Percentiles rank a stretch among this genome's conserved stretches.
Conservation (phyloP, 2,797 vertebrate species). For the Tauraco hartlaubi region DNA sequence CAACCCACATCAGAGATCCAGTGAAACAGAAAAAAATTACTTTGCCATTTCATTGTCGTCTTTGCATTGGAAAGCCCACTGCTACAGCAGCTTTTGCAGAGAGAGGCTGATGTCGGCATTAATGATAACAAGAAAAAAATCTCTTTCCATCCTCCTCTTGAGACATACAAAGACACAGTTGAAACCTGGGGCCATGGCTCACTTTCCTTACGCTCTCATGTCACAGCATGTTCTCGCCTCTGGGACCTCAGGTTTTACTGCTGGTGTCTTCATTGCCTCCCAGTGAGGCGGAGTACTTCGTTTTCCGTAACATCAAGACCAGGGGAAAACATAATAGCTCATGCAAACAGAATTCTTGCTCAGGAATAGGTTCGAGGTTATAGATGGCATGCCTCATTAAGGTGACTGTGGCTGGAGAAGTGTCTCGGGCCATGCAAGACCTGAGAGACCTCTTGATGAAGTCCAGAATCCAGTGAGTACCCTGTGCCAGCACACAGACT, state of each 20-base stretch:
- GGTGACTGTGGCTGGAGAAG: not conserved
- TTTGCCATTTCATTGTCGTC: not conserved
- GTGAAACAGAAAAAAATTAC: not conserved
- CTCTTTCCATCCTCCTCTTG: not conserved
- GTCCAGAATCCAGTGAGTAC: not conserved
- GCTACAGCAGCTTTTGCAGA: not conserved
- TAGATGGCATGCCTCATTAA: not conserved
- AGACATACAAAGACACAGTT: not conserved
- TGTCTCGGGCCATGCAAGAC: not conserved
- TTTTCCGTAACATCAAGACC: not conserved
- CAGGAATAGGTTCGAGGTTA: not conserved
- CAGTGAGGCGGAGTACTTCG: not conserved
- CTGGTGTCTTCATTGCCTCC: not conserved
- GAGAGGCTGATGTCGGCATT: not conserved
- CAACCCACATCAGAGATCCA: not conserved
- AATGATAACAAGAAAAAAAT: not conserved
- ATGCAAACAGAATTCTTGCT: not conserved
- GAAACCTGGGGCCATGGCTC: not conserved
- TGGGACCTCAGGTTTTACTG: not conserved
- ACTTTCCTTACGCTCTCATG: fast-evolving
- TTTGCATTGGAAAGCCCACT: not conserved
- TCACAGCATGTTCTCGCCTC: not conserved
- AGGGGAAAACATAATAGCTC: not conserved
- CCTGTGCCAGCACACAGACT: not conserved
- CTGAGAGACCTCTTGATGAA: not conserved